Base-by-base conservation (phyloP, 92 coral and sea anemone genomes). In the Parazoanthus swiftii region DNA sequence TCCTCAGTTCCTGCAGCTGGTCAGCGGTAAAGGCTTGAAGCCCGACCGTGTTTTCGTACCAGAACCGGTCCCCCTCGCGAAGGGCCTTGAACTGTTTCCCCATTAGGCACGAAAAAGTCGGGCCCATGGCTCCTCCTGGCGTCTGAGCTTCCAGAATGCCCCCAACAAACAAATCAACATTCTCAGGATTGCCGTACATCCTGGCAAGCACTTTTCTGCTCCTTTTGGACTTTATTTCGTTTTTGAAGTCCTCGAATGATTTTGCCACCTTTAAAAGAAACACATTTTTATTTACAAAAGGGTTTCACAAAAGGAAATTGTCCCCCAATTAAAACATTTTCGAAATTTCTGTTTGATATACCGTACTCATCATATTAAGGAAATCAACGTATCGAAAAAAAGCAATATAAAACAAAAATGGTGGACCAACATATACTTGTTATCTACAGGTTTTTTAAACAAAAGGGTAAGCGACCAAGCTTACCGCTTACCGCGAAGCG, bases 41-140 rank as follows among this genome's bases (percentile, higher is more conserved):
- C 4, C 87, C 87, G 3, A 6, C 59, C 25, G 25, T 70, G 77
- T 84, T 84, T 50, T 84, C 87, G 38, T 68, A 84, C 87, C 87
- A 84, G 79, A 84, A 84, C 10, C 87, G 66, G 87, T 84, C 87
- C 26, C 87, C 87, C 42, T 68, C 87, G 18, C 87, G 87, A 6
- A 84, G 87, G 37, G 78, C 87, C 29, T 71, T 33, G 67, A 84
- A 84, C 79, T 84, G 87, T 15, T 25, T 84, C 4, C 87, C 87
- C 87, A 84, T 84, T 18, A 84, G 68, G 6, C 87, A 84, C 7
- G 87, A 70, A 79, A 84, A 84, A 0, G 87, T 84, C 3, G 87
- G 44, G 44, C 87, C 87, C 87, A 84, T 84, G 6, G 79, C 75
- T 20, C 66, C 87, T 74, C 79, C 79, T 26, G 29, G 79, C 13